Evolutionary conservation across 92 coral and sea anemone genomes (phyloP), one percentile per base, ranked within the genome.

Genomic region (Phenganax stokvisi): DNA sequence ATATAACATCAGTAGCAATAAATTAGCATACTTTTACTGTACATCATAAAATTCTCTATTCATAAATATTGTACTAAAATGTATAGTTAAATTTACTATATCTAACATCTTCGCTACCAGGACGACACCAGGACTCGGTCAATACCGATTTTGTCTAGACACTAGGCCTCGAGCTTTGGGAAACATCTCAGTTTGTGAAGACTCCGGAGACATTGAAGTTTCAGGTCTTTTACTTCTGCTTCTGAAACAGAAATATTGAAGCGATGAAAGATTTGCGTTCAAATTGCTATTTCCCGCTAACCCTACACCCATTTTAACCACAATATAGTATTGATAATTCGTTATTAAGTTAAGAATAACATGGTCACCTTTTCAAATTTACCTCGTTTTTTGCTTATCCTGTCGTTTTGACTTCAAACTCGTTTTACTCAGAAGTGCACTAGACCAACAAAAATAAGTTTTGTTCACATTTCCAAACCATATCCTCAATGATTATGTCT

Each of bases 91-190:
- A 29, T 37, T 37, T 1, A 1, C 3, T 37, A 37, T 5, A 5
- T 5, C 2, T 37, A 2, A 37, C 47, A 37, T 37, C 47, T 37
- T 37, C 47, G 47, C 47, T 37, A 37, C 47, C 47, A 37, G 47
- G 47, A 37, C 47, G 3, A 37, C 5, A 37, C 47, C 47, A 37
- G 47, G 5, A 37, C 47, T 59, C 65, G 16, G 12, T 79, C 55
- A 79, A 54, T 63, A 79, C 80, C 92, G 87, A 70, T 86, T 87
- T 75, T 90, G 87, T 30, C 89, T 89, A 17, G 92, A 88, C 9
- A 96, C 91, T 74, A 96, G 87, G 20, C 99, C 99, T 56, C 99
- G 90, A 17, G 99, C 96, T 58, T 90, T 96, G 15, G 99, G 99
- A 76, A 90, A 96, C 87, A 92, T 90, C 74, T 90, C 88, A 37